Evolutionary conservation across 2,888 invertebrate species (phyloP), one percentile per base, ranked within the genome.

Genomic region (Ochropleura leucogaster): DNA sequence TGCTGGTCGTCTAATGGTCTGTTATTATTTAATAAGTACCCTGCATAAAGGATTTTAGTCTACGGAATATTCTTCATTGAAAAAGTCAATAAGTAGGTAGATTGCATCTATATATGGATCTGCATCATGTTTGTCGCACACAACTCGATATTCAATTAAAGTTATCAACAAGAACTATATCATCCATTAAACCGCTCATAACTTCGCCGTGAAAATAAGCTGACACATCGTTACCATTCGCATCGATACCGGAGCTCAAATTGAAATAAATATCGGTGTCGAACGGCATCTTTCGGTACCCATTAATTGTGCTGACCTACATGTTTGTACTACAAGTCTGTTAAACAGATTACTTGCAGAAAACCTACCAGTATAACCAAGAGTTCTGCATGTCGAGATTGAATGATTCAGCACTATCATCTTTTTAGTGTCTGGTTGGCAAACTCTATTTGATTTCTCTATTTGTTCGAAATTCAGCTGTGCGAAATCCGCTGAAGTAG

Each of bases 221-320:
- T 72, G 82, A 70, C 68, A 72, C 62, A 20, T 70, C 40, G 68
- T 65, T 85, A 70, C 47, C 64, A 83, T 76, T 75, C 18, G 62
- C 71, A 65, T 40, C 64, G 63, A 63, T 44, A 67, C 57, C 63
- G n/a, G 71, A 68, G 62, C 77, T 62, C 46, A 67, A 79, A 82
- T 79, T 77, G 79, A 79, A 85, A 83, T 85, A 84, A 83, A 84
- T 85, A 79, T 77, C 68, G 62, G 53, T 68, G 76, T 74, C 59
- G 64, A 84, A 74, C 47, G 68, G 18, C 77, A 63, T 75, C 69
- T 79, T 75, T 80, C 66, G 66, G 67, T 66, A 60, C 72, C 73
- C 79, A 83, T 82, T 77, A 85, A 74, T 85, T 78, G 65, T 85
- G 78, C 53, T 78, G 83, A 74, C 86, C 83, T 79, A 82, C 51